Conservation (phyloP, 2,113 vertebrate genomes). For the Prietella phreatophila region DNA sequence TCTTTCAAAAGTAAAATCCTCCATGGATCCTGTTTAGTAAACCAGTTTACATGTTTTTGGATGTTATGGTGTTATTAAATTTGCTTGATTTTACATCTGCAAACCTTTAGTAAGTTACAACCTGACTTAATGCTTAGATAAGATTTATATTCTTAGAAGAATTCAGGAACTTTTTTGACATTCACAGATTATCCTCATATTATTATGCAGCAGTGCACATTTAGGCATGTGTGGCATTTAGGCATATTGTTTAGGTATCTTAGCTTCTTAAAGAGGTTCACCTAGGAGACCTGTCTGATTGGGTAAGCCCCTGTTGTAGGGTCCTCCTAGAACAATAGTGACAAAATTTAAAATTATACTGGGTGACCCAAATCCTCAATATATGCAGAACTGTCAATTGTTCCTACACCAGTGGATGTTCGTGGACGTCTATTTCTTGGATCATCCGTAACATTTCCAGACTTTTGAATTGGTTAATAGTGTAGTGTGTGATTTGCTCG, state of each 20-base stretch:
- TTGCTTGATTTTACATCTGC: not conserved
- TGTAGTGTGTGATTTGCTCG: too few species aligned
- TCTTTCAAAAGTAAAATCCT: not conserved
- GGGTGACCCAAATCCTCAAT: too few species aligned
- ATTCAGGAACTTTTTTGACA: too few species aligned
- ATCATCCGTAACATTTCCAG: too few species aligned
- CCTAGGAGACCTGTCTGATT: not conserved
- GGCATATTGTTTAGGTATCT: not conserved
- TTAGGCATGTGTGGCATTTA: too few species aligned
- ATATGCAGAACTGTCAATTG: too few species aligned
- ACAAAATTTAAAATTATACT: not conserved
- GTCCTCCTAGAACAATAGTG: not conserved
- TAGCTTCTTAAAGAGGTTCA: not conserved
- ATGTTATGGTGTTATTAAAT: not conserved
- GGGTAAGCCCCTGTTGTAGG: not conserved
- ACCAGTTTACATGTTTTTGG: not conserved
- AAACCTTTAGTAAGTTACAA: not conserved
- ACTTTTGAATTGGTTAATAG: too few species aligned
- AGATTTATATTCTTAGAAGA: not conserved
- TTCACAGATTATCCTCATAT: not conserved
- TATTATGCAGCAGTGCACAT: too few species aligned
- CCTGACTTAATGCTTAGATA: not conserved
- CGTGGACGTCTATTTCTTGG: too few species aligned
- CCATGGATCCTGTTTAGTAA: not conserved
- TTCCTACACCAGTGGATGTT: too few species aligned